These are phyloP conservation scores for Drosophila pachea DNA, from an alignment of 1,140 invertebrate genomes.

Conservation along the genomic window DNA sequence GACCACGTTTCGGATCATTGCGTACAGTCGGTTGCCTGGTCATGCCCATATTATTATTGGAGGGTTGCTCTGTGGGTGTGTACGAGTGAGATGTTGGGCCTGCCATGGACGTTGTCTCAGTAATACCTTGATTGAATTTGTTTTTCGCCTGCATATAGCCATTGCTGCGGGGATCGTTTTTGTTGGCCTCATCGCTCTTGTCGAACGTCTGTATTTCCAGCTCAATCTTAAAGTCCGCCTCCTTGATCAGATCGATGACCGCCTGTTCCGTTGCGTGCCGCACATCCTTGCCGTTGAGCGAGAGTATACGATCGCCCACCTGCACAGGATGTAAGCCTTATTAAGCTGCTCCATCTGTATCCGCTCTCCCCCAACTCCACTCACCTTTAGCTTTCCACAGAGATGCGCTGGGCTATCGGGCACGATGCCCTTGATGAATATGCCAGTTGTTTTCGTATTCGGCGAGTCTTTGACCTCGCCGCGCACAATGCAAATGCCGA, in stretches of 20 bases:
- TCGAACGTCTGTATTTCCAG: conserved; percentile 94
- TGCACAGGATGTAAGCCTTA: conserved; percentile 76
- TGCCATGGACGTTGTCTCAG: not conserved
- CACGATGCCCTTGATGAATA: conserved; percentile 98
- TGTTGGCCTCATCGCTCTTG: conserved; percentile 56
- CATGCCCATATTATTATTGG: conserved; percentile 45
- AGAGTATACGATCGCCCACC: conserved; percentile 93
- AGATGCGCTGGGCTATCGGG: conserved; percentile 95
- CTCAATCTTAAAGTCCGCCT: conserved; percentile 91
- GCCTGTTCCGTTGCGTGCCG: conserved; percentile 94
- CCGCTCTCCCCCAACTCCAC: conserved; percentile 29
- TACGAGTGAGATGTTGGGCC: not conserved
- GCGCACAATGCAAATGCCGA: conserved; percentile 98
- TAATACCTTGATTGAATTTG: conserved; percentile 62
- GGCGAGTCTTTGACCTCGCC: conserved; percentile 85
- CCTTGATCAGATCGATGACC: conserved; percentile 97
- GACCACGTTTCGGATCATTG: conserved; percentile 45
- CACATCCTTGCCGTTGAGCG: conserved; percentile 96
- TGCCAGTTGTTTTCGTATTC: conserved; percentile 87
- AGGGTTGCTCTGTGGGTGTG: conserved; percentile 36
- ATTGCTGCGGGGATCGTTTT: conserved; percentile 63
- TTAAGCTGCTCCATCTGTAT: no score
- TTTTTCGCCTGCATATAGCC: conserved; percentile 70
- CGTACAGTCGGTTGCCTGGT: conserved; percentile 52
- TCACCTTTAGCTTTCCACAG: conserved; percentile 91